Conservation (phyloP, 2,888 invertebrate genomes). For the Cataglyphis rosenhaueri region DNA sequence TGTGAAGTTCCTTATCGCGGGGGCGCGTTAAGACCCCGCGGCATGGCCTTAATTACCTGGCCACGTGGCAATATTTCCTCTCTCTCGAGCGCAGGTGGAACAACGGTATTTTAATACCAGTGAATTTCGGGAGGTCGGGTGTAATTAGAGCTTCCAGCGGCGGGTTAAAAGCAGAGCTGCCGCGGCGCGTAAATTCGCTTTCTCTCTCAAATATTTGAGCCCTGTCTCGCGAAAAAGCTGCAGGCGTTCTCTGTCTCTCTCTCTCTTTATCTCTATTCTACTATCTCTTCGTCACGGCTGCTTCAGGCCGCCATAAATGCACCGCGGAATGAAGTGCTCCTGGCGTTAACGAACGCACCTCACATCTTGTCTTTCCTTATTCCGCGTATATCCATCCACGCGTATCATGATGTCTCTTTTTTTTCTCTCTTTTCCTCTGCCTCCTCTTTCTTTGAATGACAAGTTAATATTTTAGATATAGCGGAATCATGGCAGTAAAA, state of each 20-base stretch:
- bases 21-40: background rate
- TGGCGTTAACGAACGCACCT: conserved; percentile 59
- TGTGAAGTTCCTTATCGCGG: conserved; percentile 22
- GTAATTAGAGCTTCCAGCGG: conserved; percentile 71
- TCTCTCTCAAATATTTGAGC: conserved; percentile 73
- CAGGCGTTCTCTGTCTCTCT: conserved; percentile 6
- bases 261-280: background rate
- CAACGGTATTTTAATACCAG: conserved; percentile 53
- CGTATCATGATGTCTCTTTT: conserved; percentile 12
- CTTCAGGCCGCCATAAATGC: conserved; percentile 46
- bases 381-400: conserved; percentile 24
- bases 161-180: conserved; percentile 64
- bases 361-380: conserved; percentile 20
- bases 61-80: conserved; percentile 36
- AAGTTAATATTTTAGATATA: background rate
- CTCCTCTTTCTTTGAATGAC: background rate
- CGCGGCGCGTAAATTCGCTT: conserved; percentile 35
- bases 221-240: conserved; percentile 43
- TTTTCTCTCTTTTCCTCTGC: background rate
- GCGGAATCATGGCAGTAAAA: conserved; percentile 18
- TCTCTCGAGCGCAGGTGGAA: conserved; percentile 26
- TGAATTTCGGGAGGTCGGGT: conserved; percentile 49
- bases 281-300: background rate
- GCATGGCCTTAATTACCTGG: conserved; percentile 40
- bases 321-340: conserved; percentile 50